Evolutionary conservation across 2,888 invertebrate species (phyloP), one percentile per base, ranked within the genome.

Genomic region (Cabera pusaria): DNA sequence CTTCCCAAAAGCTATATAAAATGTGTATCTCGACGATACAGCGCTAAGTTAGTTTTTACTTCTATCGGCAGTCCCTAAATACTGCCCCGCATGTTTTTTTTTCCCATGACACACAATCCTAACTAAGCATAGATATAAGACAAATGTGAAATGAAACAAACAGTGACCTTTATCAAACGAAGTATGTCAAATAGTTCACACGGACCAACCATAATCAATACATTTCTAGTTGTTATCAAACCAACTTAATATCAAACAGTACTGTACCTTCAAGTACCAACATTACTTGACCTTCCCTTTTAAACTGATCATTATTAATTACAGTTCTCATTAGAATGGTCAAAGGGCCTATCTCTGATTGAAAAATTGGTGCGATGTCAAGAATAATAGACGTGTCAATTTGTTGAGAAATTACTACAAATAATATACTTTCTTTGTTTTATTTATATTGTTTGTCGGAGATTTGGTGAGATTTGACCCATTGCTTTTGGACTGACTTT

Each of bases 331-430:
- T 41, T 45, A 23, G 9, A 29, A 3, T 45, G 40, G 45, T 10
- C 36, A 29, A 9, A 29, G 40, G n/a, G 33, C 7, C 36, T 37
- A 36, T 34, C 33, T 45, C 5, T 27, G 29, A 33, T 45, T 40
- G 45, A 45, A 40, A 45, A 40, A 45, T 41, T 21, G 32, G 19
- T 21, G 28, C 19, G 8, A 37, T 39, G 43, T 35, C 33, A 44
- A 48, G 52, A 49, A 39, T 40, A 28, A 52, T 49, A 44, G 41
- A 44, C 37, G 39, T 40, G 52, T 49, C 52, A 46, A 39, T 48
- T 31, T 33, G 18, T 26, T 10, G 28, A 29, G 26, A 38, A 34
- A 42, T 36, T 16, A 29, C 38, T 19, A 46, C 29, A 35, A 31
- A 35, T 40, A 34, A 35, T 32, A 5, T 24, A 19, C 19, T 8